Evolutionary conservation across 2,797 vertebrate genomes (phyloP), one percentile per base, ranked within the genome.

Genomic region (Siniperca undulata): DNA sequence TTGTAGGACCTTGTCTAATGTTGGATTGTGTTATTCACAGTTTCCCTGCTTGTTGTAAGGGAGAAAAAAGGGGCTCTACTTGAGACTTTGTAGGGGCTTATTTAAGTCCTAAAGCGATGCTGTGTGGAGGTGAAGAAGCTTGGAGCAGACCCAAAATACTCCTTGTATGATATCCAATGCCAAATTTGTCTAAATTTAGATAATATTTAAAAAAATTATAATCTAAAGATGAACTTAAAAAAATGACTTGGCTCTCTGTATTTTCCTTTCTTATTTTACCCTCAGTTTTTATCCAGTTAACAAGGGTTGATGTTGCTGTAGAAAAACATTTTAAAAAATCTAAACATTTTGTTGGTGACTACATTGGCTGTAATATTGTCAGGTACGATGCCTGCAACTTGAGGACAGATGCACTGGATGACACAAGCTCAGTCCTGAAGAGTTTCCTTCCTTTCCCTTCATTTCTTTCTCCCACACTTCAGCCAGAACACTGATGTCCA

Each of bases 401-500:
- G 36, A 14, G 9, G 60, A 53, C 64, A 50, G n/a, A 56, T 30
- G 13, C 8, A 58, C 75, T 55, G 10, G 3, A 13, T 46, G 27
- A 65, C 74, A 50, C 44, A 24, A 24, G 65, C 44, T 66, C 2
- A 42, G 27, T 70, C 73, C 50, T 22, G 27, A 36, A 61, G 46
- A 77, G 50, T 52, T 56, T 68, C 46, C 44, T 56, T 71, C 42
- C 42, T 24, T 46, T 70, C 48, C 58, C 50, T 46, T 67, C 34
- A 2, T 64, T 58, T 80, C 75, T 64, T 53, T 71, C 61, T 75
- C 65, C 44, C 56, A 64, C 75, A 77, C 64, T 78, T 84, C 9
- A 81, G 6, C 76, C 34, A 55, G 78, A 76, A 86, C 90, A 79
- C 70, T 40, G 27, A 87, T 85, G 81, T 86, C 86, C 70, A 27